These are phyloP conservation scores for Danaus plexippus DNA, from an alignment of 1,140 invertebrate species.

Conservation along the genomic window DNA sequence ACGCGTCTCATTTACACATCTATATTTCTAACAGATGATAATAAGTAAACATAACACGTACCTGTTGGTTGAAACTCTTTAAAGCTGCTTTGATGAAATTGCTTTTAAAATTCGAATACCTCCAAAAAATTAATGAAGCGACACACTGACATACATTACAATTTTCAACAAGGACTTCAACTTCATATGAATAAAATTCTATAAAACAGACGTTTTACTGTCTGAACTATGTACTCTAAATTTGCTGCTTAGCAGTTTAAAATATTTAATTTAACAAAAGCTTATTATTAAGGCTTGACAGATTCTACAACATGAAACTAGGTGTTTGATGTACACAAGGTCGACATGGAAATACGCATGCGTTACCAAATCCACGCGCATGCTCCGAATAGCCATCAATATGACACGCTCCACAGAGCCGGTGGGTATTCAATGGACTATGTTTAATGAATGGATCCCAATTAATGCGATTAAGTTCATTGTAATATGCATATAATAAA, in stretches of 20 bases:
- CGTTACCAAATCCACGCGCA: slow-evolving; percentile 34
- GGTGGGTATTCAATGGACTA: slow-evolving; percentile 42
- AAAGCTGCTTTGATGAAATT: slow-evolving; percentile 13
- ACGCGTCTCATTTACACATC: slow-evolving; percentile 29
- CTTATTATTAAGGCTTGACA: slow-evolving; percentile 48
- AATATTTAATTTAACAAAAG: slow-evolving; percentile 19
- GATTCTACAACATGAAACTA: slow-evolving; percentile 35
- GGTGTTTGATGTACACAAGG: slow-evolving; percentile 12
- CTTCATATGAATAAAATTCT: background rate
- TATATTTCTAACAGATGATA: slow-evolving; percentile 27
- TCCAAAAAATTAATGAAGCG: slow-evolving; percentile 9
- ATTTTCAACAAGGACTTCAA: no score
- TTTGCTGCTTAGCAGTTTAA: slow-evolving; percentile 2
- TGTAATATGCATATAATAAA: slow-evolving; percentile 21
- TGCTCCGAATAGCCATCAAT: slow-evolving; percentile 48
- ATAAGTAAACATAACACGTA: slow-evolving; percentile 40
- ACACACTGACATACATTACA: slow-evolving; percentile 1
- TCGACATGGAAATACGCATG: slow-evolving; percentile 34
- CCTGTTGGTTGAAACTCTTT: slow-evolving; percentile 47
- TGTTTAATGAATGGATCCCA: slow-evolving; percentile 5
- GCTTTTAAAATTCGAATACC: slow-evolving; percentile 12
- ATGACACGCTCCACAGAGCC: slow-evolving; percentile 40
- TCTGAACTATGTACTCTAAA: background rate
- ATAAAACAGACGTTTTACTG: slow-evolving; percentile 2
- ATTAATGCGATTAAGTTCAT: no score